Evolutionary conservation across 2,113 vertebrate genomes (phyloP), one percentile per base, ranked within the genome.

Genomic region (Hippoglossus stenolepis): DNA sequence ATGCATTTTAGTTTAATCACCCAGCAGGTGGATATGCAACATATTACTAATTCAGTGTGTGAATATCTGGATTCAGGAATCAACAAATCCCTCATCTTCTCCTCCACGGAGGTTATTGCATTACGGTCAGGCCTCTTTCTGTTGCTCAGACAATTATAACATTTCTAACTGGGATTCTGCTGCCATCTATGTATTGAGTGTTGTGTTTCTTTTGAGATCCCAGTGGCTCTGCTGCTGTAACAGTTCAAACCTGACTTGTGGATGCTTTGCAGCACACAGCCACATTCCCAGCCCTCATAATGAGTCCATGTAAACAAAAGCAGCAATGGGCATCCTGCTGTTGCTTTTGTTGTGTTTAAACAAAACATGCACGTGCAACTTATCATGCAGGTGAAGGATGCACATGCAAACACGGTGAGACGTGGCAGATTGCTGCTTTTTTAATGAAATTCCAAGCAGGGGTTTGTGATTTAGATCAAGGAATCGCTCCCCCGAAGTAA

Each of bases 231-330:
- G 45, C 5, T 66, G 26, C 43, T 71, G 4, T 54, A 23, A 51
- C 0, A 18, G 59, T 24, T 68, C 0, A 51, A 73, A 15, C 17
- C 75, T 70, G 76, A 65, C 70, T 43, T 31, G 70, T 35, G 62
- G 60, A 49, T 58, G 20, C 47, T 67, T 61, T 65, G 54, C 66
- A 14, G 14, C 51, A 35, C 69, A 54, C 47, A 15, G 43, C 65
- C 70, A 72, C 74, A 59, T 69, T 54, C 58, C 38, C 71, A 63
- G 60, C 76, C 3, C 68, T 77, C 65, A 62, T 82, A 67, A 86
- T 83, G 75, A 87, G 73, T 59, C 73, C 74, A 84, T 89, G 90
- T 90, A 88, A 90, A 89, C 88, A 89, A 83, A 85, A 82, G 78
- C 72, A 69, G 61, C 68, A 40, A n/a, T 56, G 23, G 23, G 26